A percentile compares a stretch with the other conserved stretches of the same genome.
Conservation (phyloP, 2,113 vertebrate genomes). For the Cryptomyrus ogoouensis region DNA sequence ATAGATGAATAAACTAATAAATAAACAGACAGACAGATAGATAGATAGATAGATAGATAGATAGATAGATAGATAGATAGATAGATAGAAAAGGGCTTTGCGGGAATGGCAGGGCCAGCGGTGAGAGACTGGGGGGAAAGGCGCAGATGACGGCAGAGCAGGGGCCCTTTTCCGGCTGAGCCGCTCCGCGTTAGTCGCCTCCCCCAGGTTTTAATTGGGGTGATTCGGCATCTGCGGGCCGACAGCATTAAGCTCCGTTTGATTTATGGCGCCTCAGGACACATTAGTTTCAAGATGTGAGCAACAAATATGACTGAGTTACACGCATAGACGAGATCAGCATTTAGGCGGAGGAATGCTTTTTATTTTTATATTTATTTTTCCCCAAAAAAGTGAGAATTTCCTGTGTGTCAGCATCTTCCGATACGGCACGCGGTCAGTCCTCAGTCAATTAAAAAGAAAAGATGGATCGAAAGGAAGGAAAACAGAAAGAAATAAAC, state of each 20-base stretch:
- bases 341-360: neutral
- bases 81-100: constrained; percentile 35
- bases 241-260: constrained; percentile 59
- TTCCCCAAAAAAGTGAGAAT: neutral
- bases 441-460: neutral
- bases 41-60: too few relatives aligned
- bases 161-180: constrained; percentile 48
- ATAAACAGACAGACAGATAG: too few relatives aligned
- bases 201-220: constrained; percentile 51
- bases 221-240: constrained; percentile 51
- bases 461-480: neutral
- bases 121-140: constrained; percentile 34
- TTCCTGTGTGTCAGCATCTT: neutral
- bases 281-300: constrained; percentile 50
- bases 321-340: constrained; percentile 17
- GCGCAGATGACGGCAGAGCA: constrained; percentile 49
- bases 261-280: constrained; percentile 62
- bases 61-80: too few relatives aligned
- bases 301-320: constrained; percentile 32
- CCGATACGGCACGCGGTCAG: neutral
- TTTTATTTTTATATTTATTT: neutral
- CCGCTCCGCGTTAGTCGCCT: constrained; percentile 39
- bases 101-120: constrained; percentile 36
- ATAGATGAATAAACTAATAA: neutral
- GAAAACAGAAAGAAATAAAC: neutral